Conservation (phyloP, 2,888 invertebrate species). For the Slavum lentiscoides region DNA sequence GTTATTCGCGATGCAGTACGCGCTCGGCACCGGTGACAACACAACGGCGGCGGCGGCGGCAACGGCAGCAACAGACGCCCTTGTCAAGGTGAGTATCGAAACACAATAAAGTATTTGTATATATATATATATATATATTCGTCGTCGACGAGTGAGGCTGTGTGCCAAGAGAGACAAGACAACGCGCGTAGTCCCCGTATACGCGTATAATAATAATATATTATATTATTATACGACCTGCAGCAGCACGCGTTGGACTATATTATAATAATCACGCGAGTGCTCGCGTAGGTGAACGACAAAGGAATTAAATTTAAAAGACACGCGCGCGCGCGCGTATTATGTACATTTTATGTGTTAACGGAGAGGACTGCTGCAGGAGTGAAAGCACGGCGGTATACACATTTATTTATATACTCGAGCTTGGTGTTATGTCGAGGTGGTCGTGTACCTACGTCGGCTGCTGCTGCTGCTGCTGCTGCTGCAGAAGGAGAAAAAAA, state of each 20-base stretch:
- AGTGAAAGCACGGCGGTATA: too few relatives aligned
- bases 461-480: too few relatives aligned
- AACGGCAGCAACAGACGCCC: slow-evolving; percentile 34
- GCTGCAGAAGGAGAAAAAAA: too few relatives aligned
- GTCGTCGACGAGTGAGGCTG: slow-evolving; percentile 17
- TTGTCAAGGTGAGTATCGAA: slow-evolving; percentile 49
- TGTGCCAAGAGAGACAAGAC: slow-evolving; percentile 33
- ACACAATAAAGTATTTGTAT: slow-evolving; percentile 38
- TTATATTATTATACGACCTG: too few relatives aligned
- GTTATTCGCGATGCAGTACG: background rate
- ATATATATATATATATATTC: background rate
- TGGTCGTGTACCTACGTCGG: too few relatives aligned
- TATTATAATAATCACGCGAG: background rate
- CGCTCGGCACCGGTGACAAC: background rate
- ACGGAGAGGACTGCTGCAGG: too few relatives aligned
- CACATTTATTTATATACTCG: too few relatives aligned
- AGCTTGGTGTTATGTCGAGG: too few relatives aligned
- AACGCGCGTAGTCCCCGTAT: background rate
- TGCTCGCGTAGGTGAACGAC: slow-evolving; percentile 1
- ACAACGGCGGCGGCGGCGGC: background rate
- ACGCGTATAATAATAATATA: too few relatives aligned
- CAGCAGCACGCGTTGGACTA: background rate
- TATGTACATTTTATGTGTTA: too few relatives aligned
- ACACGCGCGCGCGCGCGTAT: background rate
- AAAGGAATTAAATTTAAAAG: slow-evolving; percentile 44